Evolutionary conservation across 2,797 vertebrate species (phyloP), one percentile per base, ranked within the genome.

Genomic region (Leptodactylus fallax): DNA sequence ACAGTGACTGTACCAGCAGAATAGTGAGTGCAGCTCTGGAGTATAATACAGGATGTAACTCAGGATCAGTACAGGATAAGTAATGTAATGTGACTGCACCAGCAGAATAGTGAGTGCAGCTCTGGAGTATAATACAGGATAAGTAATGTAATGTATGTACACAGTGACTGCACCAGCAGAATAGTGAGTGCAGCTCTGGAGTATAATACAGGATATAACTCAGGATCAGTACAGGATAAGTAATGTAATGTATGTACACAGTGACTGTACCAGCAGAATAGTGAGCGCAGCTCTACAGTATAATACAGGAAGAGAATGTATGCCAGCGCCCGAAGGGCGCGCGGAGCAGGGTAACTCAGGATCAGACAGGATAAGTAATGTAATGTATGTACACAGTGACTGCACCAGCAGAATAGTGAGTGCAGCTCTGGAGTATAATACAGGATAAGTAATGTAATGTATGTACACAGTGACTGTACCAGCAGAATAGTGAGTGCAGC

Each of bases 41-140:
- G 67, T 36, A 71, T 71, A 71, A 71, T 71, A 45, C 67, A 71
- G 67, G 67, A 71, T 36, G 14, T 71, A 71, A 71, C 60, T 61
- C 67, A 45, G 67, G 27, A 71, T 36, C 27, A 71, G 67, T 71
- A 53, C 51, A 53, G 51, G 51, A 9, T 53, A 53, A 53, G 51
- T 53, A 53, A 53, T 53, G 67, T 71, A 71, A 71, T n/a, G 67
- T 71, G 67, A 71, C 67, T 23, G 12, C 23, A 67, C 65, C 65
- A 67, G 63, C 63, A 60, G 58, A 60, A 60, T 60, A 60, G 58
- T 60, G 16, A 60, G 58, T 60, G 17, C 58, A 60, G 58, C 58
- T 60, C 58, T 19, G 61, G 61, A 63, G 61, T 4, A 14, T 19
- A 17, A 60, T 60, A 60, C 16, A 60, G 58, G 58, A 60, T 60